phyloP scores from a whole-genome alignment of 1,140 invertebrate species.

The Drosophila ercepeae region DNA sequence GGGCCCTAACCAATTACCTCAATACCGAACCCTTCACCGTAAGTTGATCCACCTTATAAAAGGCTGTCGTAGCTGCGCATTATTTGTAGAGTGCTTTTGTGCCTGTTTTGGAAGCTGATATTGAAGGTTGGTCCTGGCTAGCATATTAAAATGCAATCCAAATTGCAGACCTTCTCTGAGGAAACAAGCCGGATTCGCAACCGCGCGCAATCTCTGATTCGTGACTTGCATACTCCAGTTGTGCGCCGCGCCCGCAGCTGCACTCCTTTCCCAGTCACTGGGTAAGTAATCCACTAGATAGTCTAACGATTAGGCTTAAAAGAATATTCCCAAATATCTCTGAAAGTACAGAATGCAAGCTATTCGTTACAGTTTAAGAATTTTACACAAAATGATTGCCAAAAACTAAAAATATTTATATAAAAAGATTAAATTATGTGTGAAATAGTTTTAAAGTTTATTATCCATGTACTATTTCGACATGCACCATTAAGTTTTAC shows the following conservation, averaged over 20 bases:
- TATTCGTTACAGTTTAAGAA: too few relatives aligned
- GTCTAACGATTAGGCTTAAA: neutral
- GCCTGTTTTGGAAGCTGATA: neutral
- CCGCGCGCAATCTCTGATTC: slow-evolving; percentile 89
- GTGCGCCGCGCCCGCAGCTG: slow-evolving; percentile 87
- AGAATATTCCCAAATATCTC: too few relatives aligned
- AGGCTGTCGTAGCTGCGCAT: slow-evolving; percentile 83
- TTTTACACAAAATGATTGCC: too few relatives aligned
- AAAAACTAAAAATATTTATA: neutral
- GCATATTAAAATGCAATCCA: neutral
- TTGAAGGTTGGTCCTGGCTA: neutral
- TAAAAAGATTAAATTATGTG: neutral
- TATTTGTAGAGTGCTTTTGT: neutral
- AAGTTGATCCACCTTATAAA: slow-evolving; percentile 78
- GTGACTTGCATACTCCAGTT: slow-evolving; percentile 89
- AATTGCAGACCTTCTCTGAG: slow-evolving; percentile 89
- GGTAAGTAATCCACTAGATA: slow-evolving; percentile 60
- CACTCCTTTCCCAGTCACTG: slow-evolving; percentile 84
- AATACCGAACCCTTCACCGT: slow-evolving; percentile 86
- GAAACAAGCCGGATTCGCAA: slow-evolving; percentile 91
- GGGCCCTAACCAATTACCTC: slow-evolving; percentile 89
- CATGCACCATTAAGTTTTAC: neutral
- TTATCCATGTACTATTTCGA: neutral
- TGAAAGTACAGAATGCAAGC: too few relatives aligned
- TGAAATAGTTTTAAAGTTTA: neutral